These are phyloP conservation scores for Eubasilissa regina DNA, from an alignment of 1,140 invertebrate genomes.

Conservation along the genomic window DNA sequence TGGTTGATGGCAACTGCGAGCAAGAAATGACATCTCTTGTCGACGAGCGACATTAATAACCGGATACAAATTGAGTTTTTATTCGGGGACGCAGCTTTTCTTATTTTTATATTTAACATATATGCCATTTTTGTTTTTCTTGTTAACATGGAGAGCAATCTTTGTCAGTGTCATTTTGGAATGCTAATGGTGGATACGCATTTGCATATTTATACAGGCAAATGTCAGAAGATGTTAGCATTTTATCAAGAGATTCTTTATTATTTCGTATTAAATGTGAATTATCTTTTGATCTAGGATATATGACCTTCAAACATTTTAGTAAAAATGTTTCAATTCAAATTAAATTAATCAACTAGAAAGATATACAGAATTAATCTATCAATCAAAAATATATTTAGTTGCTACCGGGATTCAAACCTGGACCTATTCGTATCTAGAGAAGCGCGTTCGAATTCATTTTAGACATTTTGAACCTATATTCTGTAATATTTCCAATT, in stretches of 20 bases:
- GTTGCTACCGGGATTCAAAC: no score
- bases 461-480: no score
- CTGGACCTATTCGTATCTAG: no score
- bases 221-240: constrained; percentile 11
- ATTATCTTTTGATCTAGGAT: no score
- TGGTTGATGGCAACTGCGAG: not conserved
- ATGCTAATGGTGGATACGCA: constrained; percentile 15
- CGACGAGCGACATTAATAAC: constrained; percentile 50
- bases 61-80: constrained; percentile 52
- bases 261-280: no score
- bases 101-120: constrained; percentile 20
- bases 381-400: no score
- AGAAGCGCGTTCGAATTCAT: no score
- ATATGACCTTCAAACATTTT: no score
- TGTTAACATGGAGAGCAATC: constrained; percentile 41
- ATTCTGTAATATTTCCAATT: no score
- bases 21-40: constrained; percentile 47
- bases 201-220: constrained; percentile 38
- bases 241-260: not conserved
- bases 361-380: no score
- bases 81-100: constrained; percentile 18
- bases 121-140: constrained; percentile 43
- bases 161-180: constrained; percentile 34
- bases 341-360: no score
- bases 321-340: not conserved